Percentiles rank a stretch among this genome's conserved stretches.
These are phyloP conservation scores for Diorhabda sublineata DNA, from an alignment of 1,140 invertebrate genomes.

Conservation along the genomic window DNA sequence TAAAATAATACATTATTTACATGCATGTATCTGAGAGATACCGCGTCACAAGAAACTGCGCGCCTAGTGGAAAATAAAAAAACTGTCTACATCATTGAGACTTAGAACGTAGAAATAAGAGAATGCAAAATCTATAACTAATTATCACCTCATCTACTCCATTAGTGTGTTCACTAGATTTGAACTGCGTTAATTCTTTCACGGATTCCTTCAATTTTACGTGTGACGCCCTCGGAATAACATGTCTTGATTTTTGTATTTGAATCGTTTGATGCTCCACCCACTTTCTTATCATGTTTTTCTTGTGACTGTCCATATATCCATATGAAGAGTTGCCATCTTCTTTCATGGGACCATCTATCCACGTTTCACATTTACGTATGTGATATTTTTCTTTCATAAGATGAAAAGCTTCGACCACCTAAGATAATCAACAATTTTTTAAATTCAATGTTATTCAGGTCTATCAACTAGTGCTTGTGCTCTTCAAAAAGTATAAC, in stretches of 20 bases:
- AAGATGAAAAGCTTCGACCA: constrained; percentile 75
- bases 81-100: too few species aligned
- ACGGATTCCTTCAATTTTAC: constrained; percentile 45
- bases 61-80: too few species aligned
- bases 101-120: too few species aligned
- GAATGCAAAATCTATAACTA: not conserved
- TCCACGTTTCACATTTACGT: constrained; percentile 86
- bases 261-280: constrained; percentile 85
- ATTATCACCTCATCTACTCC: not conserved
- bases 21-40: too few species aligned
- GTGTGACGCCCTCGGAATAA: constrained; percentile 45
- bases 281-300: constrained; percentile 90
- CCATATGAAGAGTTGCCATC: constrained; percentile 61
- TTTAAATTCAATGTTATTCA: too few species aligned
- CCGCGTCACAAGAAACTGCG: too few species aligned
- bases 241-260: constrained; percentile 57
- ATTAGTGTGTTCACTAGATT: constrained; percentile 54
- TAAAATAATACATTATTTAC: too few species aligned
- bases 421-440: constrained; percentile 30
- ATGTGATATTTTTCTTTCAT: constrained; percentile 69
- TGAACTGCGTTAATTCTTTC: constrained; percentile 63
- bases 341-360: constrained; percentile 78
- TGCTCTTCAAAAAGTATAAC: too few species aligned
- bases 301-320: constrained; percentile 87
- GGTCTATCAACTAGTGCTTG: too few species aligned